Base-by-base conservation (phyloP, 2,113 vertebrate genomes). In the Pholis gunnellus region DNA sequence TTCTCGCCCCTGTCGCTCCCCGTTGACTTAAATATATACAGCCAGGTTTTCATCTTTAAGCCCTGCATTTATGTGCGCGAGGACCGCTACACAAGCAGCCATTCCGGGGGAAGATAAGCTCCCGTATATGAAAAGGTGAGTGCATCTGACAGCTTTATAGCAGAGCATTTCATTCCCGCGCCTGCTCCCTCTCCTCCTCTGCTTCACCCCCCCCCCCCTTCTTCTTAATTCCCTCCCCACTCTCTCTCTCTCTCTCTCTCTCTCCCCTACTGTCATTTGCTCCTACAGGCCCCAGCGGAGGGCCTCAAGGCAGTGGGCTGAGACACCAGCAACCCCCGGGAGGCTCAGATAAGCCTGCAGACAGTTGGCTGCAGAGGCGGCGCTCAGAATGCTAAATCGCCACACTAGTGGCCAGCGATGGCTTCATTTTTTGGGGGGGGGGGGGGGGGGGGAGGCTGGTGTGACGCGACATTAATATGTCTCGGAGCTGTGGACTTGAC, bases 81-180 rank as follows among this genome's bases (percentile, higher is more conserved):
- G 82, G 90, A 57, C 71, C 17, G 66, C 83, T 60, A 81, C 69
- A 84, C 73, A 27, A 88, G 87, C 81, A 76, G 86, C 86, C 86
- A 89, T 90, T 90, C 83, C 40, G 31, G 31, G 79, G 48, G 38
- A 79, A 88, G 91, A 92, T 92, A 93, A 94, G 89, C 89, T 87
- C 78, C 83, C 81, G 86, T 72, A 87, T 92, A 91, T 85, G 91
- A 93, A 91, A 89, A 90, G 92, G 90, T 88, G 91, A 91, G 86
- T 67, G 76, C 87, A 79, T 91, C 78, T 90, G 93, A 93, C 92
- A 90, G 92, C 90, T 94, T 94, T 92, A 94, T 90, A 80, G 90
- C 72, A 14, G 69, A 70, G 78, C 88, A 84, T 91, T 93, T 94
- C 88, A 93, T 92, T 88, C 81, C 70, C 82, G 81, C 84, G 75